phyloP scores from a whole-genome alignment of 2,888 invertebrate genomes.

The Caenorhabditis angaria region DNA sequence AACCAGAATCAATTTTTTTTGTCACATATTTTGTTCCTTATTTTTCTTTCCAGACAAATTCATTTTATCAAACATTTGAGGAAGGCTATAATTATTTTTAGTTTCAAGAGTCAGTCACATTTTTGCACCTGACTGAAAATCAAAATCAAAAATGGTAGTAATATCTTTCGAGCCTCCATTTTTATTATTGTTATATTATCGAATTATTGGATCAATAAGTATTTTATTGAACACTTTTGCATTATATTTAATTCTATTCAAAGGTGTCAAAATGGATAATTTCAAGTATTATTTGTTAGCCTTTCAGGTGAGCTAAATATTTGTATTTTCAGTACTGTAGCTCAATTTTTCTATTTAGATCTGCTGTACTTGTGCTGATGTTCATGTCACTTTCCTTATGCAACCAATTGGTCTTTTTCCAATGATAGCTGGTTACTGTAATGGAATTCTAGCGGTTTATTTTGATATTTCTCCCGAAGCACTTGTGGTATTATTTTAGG shows the following conservation, averaged over 20 bases:
- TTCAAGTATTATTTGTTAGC: constrained; percentile 14
- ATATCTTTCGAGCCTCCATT: background rate
- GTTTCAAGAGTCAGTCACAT: too few relatives aligned
- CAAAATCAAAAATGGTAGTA: background rate
- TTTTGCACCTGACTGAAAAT: too few relatives aligned
- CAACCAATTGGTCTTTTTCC: constrained; percentile 19
- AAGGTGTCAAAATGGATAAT: constrained; percentile 12
- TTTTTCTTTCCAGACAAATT: too few relatives aligned
- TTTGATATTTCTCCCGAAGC: constrained; percentile 5
- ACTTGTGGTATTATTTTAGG: constrained; percentile 9
- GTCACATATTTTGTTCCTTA: too few relatives aligned
- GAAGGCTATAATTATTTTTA: too few relatives aligned
- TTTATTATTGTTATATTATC: background rate
- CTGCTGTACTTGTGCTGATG: constrained; percentile 6
- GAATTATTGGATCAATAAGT: constrained; percentile 6
- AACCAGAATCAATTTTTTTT: too few relatives aligned
- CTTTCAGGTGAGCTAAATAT: constrained; percentile 12
- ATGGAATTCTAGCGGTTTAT: background rate
- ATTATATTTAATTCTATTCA: constrained; percentile 8
- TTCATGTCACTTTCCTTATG: constrained; percentile 13
- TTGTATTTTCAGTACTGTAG: background rate
- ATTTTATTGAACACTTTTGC: constrained; percentile 12
- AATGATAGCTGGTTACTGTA: constrained; percentile 13
- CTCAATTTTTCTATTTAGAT: constrained; percentile 10
- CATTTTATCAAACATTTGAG: too few relatives aligned